phyloP scores from a whole-genome alignment of 2,888 invertebrate species.

The Caenorhabditis imperialis region DNA sequence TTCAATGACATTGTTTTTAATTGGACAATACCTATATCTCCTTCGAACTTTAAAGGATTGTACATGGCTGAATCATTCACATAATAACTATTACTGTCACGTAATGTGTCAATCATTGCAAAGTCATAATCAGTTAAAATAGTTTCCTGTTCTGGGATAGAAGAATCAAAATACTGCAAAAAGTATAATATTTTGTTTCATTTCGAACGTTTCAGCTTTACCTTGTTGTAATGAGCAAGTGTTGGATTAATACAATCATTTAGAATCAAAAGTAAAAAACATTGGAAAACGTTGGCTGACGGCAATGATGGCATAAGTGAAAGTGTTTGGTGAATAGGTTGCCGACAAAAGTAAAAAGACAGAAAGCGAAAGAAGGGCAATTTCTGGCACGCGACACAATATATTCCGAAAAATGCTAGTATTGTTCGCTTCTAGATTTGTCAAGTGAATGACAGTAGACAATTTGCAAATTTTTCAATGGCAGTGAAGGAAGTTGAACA shows the following conservation, averaged over 20 bases:
- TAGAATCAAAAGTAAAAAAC: conserved; percentile 17
- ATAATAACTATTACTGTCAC: conserved; percentile 50
- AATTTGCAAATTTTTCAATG: no score
- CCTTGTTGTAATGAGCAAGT: conserved; percentile 32
- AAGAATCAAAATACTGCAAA: conserved; percentile 75
- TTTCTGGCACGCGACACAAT: conserved; percentile 33
- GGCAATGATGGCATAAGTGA: conserved; percentile 56
- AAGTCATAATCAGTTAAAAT: conserved; percentile 70
- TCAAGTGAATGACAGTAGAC: no score
- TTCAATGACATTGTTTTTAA: background rate
- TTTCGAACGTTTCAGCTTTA: conserved; percentile 4
- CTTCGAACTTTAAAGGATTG: conserved; percentile 73
- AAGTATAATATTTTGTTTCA: conserved; percentile 19
- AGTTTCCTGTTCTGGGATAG: conserved; percentile 72
- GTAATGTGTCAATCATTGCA: conserved; percentile 49
- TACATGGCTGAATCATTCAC: conserved; percentile 77
- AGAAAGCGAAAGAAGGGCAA: conserved; percentile 22
- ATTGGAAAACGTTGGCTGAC: conserved; percentile 28
- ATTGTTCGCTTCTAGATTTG: conserved; percentile 41
- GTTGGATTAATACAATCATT: background rate
- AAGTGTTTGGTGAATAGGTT: conserved; percentile 53
- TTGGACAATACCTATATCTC: conserved; percentile 71
- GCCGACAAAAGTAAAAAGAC: conserved; percentile 38
- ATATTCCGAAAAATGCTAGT: conserved; percentile 55
- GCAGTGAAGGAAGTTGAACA: no score